Conservation (phyloP, 2,888 invertebrate genomes). For the Hipparchia sbordonii region DNA sequence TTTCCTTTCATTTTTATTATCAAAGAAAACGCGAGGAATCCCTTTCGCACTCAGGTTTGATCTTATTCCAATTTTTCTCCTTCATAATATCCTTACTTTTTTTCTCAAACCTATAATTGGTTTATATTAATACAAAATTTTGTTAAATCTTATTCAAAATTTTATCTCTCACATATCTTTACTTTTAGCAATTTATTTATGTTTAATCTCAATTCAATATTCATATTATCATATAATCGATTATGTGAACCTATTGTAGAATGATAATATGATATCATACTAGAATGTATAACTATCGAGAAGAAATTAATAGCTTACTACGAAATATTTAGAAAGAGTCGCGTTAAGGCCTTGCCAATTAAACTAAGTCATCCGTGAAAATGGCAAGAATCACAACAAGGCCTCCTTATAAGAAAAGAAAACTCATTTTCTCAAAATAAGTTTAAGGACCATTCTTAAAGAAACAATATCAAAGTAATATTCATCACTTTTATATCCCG, state of each 20-base stretch:
- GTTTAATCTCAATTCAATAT: no score
- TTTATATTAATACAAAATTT: background rate
- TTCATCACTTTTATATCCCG: slow-evolving; percentile 49
- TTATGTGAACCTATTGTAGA: no score
- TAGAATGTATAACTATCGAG: background rate
- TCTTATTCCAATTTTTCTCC: slow-evolving; percentile 13
- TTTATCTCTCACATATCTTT: background rate
- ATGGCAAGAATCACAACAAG: slow-evolving; percentile 35
- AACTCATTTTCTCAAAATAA: slow-evolving; percentile 38
- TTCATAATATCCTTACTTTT: background rate
- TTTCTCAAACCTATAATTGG: background rate
- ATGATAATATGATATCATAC: no score
- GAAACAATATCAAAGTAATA: slow-evolving; percentile 48
- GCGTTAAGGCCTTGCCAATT: slow-evolving; percentile 42
- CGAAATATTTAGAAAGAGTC: background rate
- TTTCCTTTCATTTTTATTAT: slow-evolving; percentile 55
- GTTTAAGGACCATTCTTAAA: slow-evolving; percentile 36
- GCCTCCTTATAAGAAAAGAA: slow-evolving; percentile 34
- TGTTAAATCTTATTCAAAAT: background rate
- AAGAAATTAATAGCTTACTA: background rate
- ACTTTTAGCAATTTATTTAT: no score
- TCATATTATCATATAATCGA: no score
- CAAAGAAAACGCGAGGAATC: slow-evolving; percentile 52
- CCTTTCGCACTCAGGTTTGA: slow-evolving; percentile 26
- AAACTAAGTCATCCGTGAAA: slow-evolving; percentile 36